Conservation (phyloP, 2,888 invertebrate species). For the Chrysolina haemoptera region DNA sequence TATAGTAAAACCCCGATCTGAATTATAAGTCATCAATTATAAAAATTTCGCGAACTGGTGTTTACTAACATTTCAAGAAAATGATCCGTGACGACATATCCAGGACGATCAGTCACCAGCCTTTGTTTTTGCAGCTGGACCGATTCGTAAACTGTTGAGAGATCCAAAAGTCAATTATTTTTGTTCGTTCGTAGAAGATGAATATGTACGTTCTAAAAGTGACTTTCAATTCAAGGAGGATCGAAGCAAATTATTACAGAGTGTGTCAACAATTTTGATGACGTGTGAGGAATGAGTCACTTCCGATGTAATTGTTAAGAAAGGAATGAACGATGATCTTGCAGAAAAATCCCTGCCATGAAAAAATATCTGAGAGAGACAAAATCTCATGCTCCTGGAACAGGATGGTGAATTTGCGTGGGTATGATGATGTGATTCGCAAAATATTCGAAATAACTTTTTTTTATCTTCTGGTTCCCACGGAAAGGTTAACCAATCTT, state of each 20-base stretch:
- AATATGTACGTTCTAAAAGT: conserved; percentile 6
- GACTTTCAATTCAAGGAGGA: background rate
- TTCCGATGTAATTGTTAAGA: background rate
- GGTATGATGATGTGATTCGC: too few species aligned
- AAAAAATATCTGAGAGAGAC: too few species aligned
- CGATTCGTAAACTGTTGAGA: conserved; percentile 32
- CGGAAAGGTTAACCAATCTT: too few species aligned
- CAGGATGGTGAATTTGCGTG: too few species aligned
- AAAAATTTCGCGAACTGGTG: conserved; percentile 18
- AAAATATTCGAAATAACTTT: too few species aligned
- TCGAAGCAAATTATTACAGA: background rate
- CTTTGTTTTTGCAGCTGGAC: conserved; percentile 49
- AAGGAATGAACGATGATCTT: too few species aligned
- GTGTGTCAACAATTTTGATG: background rate
- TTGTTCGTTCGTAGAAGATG: conserved; percentile 24
- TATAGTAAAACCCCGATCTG: conserved; percentile 3
- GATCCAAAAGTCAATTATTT: conserved; percentile 14
- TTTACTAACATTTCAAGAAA: conserved; percentile 39
- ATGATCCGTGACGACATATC: conserved; percentile 37
- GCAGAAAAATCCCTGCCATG: too few species aligned
- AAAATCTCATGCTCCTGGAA: too few species aligned
- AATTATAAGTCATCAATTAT: conserved; percentile 15
- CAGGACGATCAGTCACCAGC: conserved; percentile 41
- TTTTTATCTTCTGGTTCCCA: too few species aligned
- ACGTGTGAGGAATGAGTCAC: background rate